Base-by-base conservation (phyloP, 2,888 invertebrate species). In the Vanessa cardui region DNA sequence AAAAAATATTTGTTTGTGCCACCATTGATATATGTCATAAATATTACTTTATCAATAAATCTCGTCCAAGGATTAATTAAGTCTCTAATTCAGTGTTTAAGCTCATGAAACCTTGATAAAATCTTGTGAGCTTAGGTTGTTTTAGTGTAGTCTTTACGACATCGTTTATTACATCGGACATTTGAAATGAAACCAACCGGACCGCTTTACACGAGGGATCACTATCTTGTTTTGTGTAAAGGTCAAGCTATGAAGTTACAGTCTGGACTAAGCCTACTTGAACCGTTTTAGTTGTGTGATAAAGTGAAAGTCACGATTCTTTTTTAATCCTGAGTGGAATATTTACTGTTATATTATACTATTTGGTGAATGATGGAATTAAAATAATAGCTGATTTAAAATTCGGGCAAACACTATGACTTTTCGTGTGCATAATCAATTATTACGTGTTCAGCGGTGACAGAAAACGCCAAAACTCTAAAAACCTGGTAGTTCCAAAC, bases 111-210 rank as follows among this genome's bases (percentile, higher is more conserved):
- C 56, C 56, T 39, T 56, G 56, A 56, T 56, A 39, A 56, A 56
- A 56, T 56, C 56, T 56, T 39, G 56, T 52, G 21, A 56, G 56
- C 56, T 56, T 8, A 45, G 31, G 54, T 56, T 63, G 46, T 56
- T 63, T 63, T 63, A 33, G 46, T 56, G 63, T 56, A 56, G 47
- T 33, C 56, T 47, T 58, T 39, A 64, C 46, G 46, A 54, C 47
- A n/a, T 20, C 31, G 50, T 59, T 59, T 65, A 65, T 65, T 66
- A 54, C 33, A 60, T 39, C 39, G 60, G 60, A 47, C 54, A 39
- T 26, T 56, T 52, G 26, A 21, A 54, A 61, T 54, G 60, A 33
- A 66, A 61, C 26, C 26, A 18, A 60, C 45, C n/a, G 20, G 33
- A 54, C 47, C 21, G 46, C 12, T 12, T 56, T 56, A 21, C 52